These are phyloP conservation scores for Phyllostomus discolor DNA, from an alignment of 2,113 vertebrate species.

Conservation along the genomic window DNA sequence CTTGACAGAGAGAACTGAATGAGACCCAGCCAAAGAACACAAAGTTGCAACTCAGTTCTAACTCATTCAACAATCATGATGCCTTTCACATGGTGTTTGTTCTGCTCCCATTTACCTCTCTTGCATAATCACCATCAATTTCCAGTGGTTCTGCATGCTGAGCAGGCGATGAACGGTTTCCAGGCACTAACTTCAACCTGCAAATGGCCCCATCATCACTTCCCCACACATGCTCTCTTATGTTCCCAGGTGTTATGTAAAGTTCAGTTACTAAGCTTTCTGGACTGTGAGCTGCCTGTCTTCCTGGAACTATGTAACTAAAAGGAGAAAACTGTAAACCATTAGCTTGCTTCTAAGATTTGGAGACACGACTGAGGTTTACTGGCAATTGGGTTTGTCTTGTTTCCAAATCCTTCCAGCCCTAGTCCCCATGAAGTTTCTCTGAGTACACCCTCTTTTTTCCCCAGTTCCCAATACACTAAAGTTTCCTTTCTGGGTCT, in stretches of 20 bases:
- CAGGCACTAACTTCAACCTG: slow-evolving; percentile 48
- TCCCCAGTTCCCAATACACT: slow-evolving; percentile 55
- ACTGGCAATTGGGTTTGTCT: slow-evolving; percentile 54
- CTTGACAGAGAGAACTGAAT: slow-evolving; percentile 47
- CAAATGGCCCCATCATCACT: slow-evolving; percentile 46
- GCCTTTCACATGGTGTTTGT: slow-evolving; percentile 30
- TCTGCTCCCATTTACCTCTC: not conserved
- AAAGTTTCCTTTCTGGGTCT: slow-evolving; percentile 50
- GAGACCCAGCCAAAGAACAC: slow-evolving; percentile 51
- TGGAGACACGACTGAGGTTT: slow-evolving; percentile 34
- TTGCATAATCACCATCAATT: slow-evolving; percentile 39
- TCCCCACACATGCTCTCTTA: not conserved
- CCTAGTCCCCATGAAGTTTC: slow-evolving; percentile 21
- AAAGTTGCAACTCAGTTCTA: not conserved
- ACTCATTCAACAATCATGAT: slow-evolving; percentile 49
- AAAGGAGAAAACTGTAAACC: slow-evolving; percentile 27
- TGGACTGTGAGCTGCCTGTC: slow-evolving; percentile 10
- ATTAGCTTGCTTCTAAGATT: slow-evolving; percentile 40
- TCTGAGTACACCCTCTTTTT: slow-evolving; percentile 37
- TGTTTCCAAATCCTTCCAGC: slow-evolving; percentile 57
- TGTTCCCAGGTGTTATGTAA: slow-evolving; percentile 61
- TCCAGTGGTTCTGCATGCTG: slow-evolving; percentile 31
- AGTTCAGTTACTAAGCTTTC: slow-evolving; percentile 51
- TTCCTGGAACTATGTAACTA: slow-evolving; percentile 56
- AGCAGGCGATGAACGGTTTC: slow-evolving; percentile 43